Percentiles rank a stretch among this genome's conserved stretches.
phyloP scores from a whole-genome alignment of 2,113 vertebrate genomes.

The Argyrosomus japonicus region DNA sequence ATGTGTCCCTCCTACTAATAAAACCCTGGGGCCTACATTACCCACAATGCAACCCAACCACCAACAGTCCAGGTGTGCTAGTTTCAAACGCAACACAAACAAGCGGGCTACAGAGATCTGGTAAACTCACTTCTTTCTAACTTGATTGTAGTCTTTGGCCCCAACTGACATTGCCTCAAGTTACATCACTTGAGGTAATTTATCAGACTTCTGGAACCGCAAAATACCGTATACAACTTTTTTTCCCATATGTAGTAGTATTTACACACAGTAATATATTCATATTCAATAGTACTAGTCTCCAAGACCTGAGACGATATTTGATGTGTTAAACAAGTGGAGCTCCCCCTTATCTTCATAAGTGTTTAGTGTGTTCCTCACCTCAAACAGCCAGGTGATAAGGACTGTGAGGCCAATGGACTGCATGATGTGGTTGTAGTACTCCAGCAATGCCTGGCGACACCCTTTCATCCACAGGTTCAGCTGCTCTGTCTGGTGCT shows the following conservation, averaged over 20 bases:
- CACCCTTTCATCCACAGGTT: constrained; percentile 91
- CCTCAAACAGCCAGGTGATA: constrained; percentile 91
- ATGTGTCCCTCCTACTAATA: not conserved
- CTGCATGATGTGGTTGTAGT: constrained; percentile 87
- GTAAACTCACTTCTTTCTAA: not conserved
- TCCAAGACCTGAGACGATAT: not conserved
- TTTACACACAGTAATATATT: too few species aligned
- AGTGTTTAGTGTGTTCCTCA: constrained; percentile 49
- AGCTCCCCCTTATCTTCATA: not conserved
- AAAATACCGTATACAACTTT: not conserved
- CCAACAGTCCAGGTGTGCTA: too few species aligned
- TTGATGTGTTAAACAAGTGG: not conserved
- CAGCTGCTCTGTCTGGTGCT: constrained; percentile 86
- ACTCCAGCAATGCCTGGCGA: constrained; percentile 87
- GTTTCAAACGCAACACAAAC: not conserved
- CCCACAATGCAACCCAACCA: not conserved
- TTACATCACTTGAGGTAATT: not conserved
- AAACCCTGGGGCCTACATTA: not conserved
- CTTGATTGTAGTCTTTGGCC: too few species aligned
- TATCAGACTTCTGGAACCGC: not conserved
- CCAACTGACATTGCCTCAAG: not conserved
- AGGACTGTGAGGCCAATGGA: constrained; percentile 87
- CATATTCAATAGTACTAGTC: too few species aligned
- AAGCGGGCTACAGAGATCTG: not conserved
- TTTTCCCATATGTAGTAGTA: not conserved